Base-by-base conservation (phyloP, 2,113 vertebrate genomes). In the Otis tarda region DNA sequence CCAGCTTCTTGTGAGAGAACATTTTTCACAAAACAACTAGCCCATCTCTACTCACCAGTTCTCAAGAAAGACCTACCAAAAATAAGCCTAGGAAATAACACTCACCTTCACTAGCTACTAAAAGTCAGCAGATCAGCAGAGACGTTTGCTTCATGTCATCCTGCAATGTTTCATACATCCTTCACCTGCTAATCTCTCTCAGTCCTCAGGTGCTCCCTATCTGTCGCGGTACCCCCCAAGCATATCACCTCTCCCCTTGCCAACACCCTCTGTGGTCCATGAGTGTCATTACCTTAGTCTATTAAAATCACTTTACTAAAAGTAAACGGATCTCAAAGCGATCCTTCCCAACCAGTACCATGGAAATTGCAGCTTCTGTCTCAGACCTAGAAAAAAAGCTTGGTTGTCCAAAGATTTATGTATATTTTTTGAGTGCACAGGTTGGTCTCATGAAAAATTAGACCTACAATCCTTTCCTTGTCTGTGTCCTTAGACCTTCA, bases 101-200 rank as follows among this genome's bases (percentile, higher is more conserved):
- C 16, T 41, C 31, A 64, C 37, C 37, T 67, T 35, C 78, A 12
- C 47, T 23, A 63, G 64, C 64, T 67, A 47, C 68, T 87, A 10
- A 56, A 63, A 70, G 21, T 17, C 71, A 83, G 53, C 35, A 47
- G 39, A 57, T 33, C 52, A 63, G 59, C 43, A 64, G 80, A 78
- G 76, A 50, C 0, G 0, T 37, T 83, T 73, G 25, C 70, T 76
- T 83, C n/a, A 31, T 4, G 0, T n/a, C 70, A 60, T 25, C 39
- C 45, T 52, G 57, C 53, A 49, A 6, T 8, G 25, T 81, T 87
- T 89, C 73, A 83, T 16, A 30, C 8, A 13, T 27, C 55, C 52
- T 64, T 16, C 35, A 59, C 15, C 39, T 4, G 6, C 43, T 56
- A 69, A 81, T 53, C 28, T 50, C 8, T 59, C 35, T 23, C 37